These are phyloP conservation scores for Miltochrista miniata DNA, from an alignment of 2,888 invertebrate species.

Conservation along the genomic window DNA sequence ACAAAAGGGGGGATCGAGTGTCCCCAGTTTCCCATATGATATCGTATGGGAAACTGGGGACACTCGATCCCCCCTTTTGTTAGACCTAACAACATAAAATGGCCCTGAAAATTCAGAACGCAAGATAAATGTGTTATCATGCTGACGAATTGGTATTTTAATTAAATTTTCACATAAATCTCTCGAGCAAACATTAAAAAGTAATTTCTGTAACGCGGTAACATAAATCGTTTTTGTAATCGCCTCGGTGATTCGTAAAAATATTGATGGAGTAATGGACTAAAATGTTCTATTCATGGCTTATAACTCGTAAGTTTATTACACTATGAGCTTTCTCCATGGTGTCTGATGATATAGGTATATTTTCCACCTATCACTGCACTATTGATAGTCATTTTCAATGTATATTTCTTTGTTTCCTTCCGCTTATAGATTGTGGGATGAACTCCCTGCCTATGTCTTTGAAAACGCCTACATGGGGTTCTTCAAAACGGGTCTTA, in stretches of 20 bases:
- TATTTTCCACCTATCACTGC: too few relatives aligned
- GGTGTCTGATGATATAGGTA: too few relatives aligned
- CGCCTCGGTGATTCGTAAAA: constrained; percentile 16
- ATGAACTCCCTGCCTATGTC: too few relatives aligned
- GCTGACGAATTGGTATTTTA: constrained; percentile 47
- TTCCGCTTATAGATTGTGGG: too few relatives aligned
- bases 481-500: too few relatives aligned
- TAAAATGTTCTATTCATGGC: constrained; percentile 19
- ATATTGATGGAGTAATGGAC: constrained; percentile 16
- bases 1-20: too few relatives aligned
- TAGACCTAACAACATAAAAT: constrained; percentile 29
- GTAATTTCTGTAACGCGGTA: constrained; percentile 48
- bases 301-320: constrained; percentile 24
- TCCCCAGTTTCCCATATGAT: too few relatives aligned
- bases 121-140: constrained; percentile 41
- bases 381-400: too few relatives aligned
- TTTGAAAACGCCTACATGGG: too few relatives aligned
- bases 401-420: too few relatives aligned
- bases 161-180: constrained; percentile 60
- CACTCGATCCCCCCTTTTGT: too few relatives aligned
- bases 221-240: constrained; percentile 29
- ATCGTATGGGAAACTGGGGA: constrained; percentile 28
- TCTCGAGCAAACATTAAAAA: constrained; percentile 50
- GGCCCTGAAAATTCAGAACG: constrained; percentile 35
- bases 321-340: not conserved